These are phyloP conservation scores for Dyspetes luteomarginatus DNA, from an alignment of 2,888 invertebrate genomes.

Conservation along the genomic window DNA sequence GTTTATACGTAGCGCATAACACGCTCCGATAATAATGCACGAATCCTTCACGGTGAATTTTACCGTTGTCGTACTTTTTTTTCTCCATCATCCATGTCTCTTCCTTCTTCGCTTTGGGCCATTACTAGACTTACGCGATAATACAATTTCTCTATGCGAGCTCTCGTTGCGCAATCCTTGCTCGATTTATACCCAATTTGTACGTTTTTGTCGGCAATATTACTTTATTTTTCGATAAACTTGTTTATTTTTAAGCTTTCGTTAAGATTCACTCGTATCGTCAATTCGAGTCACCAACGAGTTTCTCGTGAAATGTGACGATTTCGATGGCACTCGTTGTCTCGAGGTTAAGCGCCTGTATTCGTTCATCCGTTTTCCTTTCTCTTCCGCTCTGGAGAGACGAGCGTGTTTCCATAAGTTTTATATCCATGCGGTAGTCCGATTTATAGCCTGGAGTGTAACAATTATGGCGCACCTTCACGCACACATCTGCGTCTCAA, in stretches of 20 bases:
- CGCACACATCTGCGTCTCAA: background rate
- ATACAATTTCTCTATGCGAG: constrained; percentile 54
- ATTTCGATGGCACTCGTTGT: constrained; percentile 28
- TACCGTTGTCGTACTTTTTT: constrained; percentile 46
- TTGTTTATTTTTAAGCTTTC: constrained; percentile 16
- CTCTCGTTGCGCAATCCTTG: constrained; percentile 52
- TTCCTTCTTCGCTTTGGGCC: constrained; percentile 42
- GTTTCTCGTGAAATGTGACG: constrained; percentile 33
- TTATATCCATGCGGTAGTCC: constrained; percentile 12
- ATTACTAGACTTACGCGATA: constrained; percentile 57
- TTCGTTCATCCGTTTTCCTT: constrained; percentile 44
- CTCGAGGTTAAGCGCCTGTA: constrained; percentile 22
- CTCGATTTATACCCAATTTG: constrained; percentile 39
- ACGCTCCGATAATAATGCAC: constrained; percentile 62
- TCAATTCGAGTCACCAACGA: background rate
- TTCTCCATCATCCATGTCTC: constrained; percentile 20
- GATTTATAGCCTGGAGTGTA: constrained; percentile 8
- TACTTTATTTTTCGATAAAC: constrained; percentile 29
- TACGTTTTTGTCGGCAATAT: constrained; percentile 43
- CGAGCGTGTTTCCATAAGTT: background rate
- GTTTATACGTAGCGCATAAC: constrained; percentile 57
- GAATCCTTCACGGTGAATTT: constrained; percentile 58
- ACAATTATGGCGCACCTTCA: background rate
- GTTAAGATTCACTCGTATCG: constrained; percentile 16
- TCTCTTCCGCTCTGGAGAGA: constrained; percentile 48